A percentile compares a stretch with the other conserved stretches of the same genome.
Conservation (phyloP, 1,140 invertebrate genomes). For the Magallana ariakensis region DNA sequence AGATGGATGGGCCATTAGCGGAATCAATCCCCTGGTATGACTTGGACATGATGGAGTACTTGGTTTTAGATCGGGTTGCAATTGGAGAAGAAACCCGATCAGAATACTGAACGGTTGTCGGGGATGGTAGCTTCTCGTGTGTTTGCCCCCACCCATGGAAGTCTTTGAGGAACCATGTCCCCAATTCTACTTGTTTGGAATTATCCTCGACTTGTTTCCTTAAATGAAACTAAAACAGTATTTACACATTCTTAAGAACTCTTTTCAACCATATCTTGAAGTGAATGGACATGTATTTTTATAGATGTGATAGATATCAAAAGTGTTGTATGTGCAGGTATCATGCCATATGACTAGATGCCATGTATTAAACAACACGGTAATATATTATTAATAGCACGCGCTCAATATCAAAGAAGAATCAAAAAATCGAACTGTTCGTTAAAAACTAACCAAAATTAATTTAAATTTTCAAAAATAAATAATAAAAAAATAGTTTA, state of each 20-base stretch:
- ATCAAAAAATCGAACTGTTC: too few relatives aligned
- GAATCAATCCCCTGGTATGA: conserved; percentile 14
- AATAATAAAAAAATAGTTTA: too few relatives aligned
- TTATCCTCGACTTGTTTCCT: neutral
- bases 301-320: too few relatives aligned
- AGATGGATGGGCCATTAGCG: conserved; percentile 29
- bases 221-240: neutral
- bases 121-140: neutral
- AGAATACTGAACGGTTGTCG: neutral
- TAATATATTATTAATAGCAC: too few relatives aligned
- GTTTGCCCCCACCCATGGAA: neutral
- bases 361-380: too few relatives aligned
- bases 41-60: conserved; percentile 9
- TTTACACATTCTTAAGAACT: neutral
- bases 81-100: neutral
- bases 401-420: too few relatives aligned
- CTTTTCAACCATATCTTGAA: too few relatives aligned
- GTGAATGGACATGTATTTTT: too few relatives aligned
- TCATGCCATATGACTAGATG: too few relatives aligned
- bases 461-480: too few relatives aligned
- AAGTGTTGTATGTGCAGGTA: too few relatives aligned
- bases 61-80: conserved; percentile 12
- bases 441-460: too few relatives aligned
- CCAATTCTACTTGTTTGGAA: neutral
- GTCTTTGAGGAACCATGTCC: neutral